phyloP scores from a whole-genome alignment of 2,113 vertebrate species.

The Egretta garzetta region DNA sequence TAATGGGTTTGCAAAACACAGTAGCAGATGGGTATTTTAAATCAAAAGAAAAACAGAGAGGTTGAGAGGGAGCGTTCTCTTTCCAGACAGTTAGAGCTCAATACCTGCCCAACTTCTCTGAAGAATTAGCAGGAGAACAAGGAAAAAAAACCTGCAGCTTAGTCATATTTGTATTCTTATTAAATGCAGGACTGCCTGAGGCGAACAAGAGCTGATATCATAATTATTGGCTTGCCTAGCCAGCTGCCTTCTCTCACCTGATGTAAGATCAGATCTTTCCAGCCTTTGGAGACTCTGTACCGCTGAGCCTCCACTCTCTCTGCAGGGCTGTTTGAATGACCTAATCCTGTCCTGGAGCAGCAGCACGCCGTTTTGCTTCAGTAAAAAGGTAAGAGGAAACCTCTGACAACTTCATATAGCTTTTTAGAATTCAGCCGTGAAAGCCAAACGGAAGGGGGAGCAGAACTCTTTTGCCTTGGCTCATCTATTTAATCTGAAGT shows the following conservation, averaged over 20 bases:
- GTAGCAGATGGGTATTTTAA: slow-evolving; percentile 48
- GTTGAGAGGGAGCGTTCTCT: neutral
- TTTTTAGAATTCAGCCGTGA: slow-evolving; percentile 74
- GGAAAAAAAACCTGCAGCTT: slow-evolving; percentile 78
- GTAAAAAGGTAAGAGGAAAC: slow-evolving; percentile 85
- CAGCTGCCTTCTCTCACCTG: slow-evolving; percentile 83
- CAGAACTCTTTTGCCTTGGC: slow-evolving; percentile 41
- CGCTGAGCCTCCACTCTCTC: slow-evolving; percentile 67
- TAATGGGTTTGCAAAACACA: slow-evolving; percentile 44
- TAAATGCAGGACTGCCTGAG: slow-evolving; percentile 78
- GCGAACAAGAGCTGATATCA: slow-evolving; percentile 83
- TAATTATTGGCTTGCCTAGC: slow-evolving; percentile 83
- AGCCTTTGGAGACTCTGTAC: slow-evolving; percentile 61
- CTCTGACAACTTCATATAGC: slow-evolving; percentile 68
- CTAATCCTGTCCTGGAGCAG: slow-evolving; percentile 75
- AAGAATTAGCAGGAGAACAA: slow-evolving; percentile 61
- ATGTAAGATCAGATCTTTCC: slow-evolving; percentile 76
- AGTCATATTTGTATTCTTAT: slow-evolving; percentile 75
- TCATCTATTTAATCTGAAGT: slow-evolving; percentile 73
- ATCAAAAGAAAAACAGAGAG: slow-evolving; percentile 46
- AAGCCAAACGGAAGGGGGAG: slow-evolving; percentile 71
- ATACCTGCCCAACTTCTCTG: slow-evolving; percentile 74
- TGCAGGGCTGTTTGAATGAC: slow-evolving; percentile 64
- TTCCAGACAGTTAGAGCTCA: slow-evolving; percentile 70
- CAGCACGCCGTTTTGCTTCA: slow-evolving; percentile 84